Base-by-base conservation (phyloP, 2,113 vertebrate species). In the Siniperca chuatsi region DNA sequence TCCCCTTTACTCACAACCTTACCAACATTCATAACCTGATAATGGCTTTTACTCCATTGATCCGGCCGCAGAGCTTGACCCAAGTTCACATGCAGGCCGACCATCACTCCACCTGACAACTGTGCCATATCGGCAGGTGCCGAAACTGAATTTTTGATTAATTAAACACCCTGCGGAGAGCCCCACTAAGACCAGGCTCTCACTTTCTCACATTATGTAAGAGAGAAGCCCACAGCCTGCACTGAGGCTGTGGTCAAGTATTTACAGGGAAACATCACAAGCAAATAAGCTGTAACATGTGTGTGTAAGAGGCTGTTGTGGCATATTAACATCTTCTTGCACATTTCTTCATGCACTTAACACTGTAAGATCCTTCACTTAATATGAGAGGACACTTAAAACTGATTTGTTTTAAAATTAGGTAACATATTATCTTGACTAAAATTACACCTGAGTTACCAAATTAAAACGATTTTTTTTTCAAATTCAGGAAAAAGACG, bases 11-110 rank as follows among this genome's bases (percentile, higher is more conserved):
- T 83, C 81, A 82, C 78, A 80, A 15, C 79, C 85, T 61, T 4
- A 52, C 70, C 76, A 84, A 79, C 87, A 94, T 93, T 93, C 89
- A 92, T 84, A 94, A 89, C 90, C 81, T 87, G 92, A 92, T 94
- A 89, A 95, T 92, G 92, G 92, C 93, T 93, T 90, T 91, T 87
- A 71, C 84, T 81, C 16, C 89, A 96, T 96, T 91, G 95, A 96
- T 95, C 93, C 25, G 82, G 79, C 86, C 70, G 10, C 76, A 79
- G 82, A 92, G 91, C 83, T 57, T 68, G 84, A 91, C 90, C 92
- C n/a, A 18, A 52, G 90, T 76, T 86, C 60, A 87, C 84, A 80
- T 68, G 65, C 50, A 66, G 68, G 54, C 78, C 10, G 66, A 64
- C 62, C 83, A 82, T 84, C 78, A 8, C 77, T 90, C 82, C 86